Evolutionary conservation across 2,888 invertebrate species (phyloP).

Genomic region (Amorpha juglandis): DNA sequence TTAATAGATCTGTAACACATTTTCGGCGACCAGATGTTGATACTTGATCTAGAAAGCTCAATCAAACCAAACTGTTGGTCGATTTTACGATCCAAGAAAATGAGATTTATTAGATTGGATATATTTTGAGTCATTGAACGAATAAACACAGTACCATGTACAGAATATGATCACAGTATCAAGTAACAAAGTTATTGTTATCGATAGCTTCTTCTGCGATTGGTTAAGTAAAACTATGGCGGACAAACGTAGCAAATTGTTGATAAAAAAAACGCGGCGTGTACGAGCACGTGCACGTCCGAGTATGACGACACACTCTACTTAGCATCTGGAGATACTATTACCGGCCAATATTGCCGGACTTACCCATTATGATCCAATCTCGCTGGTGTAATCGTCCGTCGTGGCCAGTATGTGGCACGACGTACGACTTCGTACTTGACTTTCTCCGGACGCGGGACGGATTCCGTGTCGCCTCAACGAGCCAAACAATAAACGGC

Average conservation of each 20-base stretch:
- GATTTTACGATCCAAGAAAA: slow-evolving; percentile 35
- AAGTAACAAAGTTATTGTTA: too few species aligned
- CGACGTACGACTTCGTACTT: slow-evolving; percentile 70
- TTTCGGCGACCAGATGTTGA: slow-evolving; percentile 35
- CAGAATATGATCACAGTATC: slow-evolving; percentile 30
- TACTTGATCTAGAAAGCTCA: slow-evolving; percentile 55
- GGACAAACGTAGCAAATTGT: slow-evolving; percentile 46
- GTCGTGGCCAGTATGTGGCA: slow-evolving; percentile 61
- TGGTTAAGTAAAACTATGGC: slow-evolving; percentile 43
- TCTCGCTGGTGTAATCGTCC: slow-evolving; percentile 67
- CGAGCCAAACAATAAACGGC: slow-evolving; percentile 74
- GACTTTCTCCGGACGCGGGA: slow-evolving; percentile 73
- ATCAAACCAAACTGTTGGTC: slow-evolving; percentile 49
- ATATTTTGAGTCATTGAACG: slow-evolving; percentile 45
- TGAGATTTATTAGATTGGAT: slow-evolving; percentile 30
- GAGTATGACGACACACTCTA: slow-evolving; percentile 63
- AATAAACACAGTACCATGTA: slow-evolving; percentile 31
- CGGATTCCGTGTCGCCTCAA: slow-evolving; percentile 76
- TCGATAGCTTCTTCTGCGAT: slow-evolving; percentile 2
- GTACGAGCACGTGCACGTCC: slow-evolving; percentile 52
- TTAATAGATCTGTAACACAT: slow-evolving; percentile 20
- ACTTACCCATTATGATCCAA: slow-evolving; percentile 75
- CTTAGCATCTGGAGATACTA: slow-evolving; percentile 55
- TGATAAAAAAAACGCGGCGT: slow-evolving; percentile 42
- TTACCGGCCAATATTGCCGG: slow-evolving; percentile 53